Evolutionary conservation across 2,113 vertebrate species (phyloP), one percentile per base, ranked within the genome.

Genomic region (Piaya cayana): DNA sequence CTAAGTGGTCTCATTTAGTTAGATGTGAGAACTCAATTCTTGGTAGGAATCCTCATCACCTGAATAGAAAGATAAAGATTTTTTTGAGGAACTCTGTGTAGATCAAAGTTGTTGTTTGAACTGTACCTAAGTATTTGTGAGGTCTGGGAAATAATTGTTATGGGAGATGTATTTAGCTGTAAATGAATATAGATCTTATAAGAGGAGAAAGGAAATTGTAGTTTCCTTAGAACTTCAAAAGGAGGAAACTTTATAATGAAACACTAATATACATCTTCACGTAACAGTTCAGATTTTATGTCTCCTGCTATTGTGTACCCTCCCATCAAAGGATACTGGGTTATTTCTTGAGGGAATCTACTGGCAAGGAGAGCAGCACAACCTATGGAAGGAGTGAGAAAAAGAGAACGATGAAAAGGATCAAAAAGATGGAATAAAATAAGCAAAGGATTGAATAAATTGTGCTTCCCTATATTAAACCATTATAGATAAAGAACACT

Each of bases 191-290:
- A 16, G 74, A 78, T 82, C 49, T 93, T 87, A 17, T 30, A 77
- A n/a, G 63, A 93, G 64, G 47, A 88, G 90, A 93, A 94, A 96
- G 93, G 93, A 96, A 96, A 93, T 60, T 39, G 90, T 86, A 71
- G 49, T 77, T 95, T 96, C 85, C 90, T 92, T 92, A 83, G 65
- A 88, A 94, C 85, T 94, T 96, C 90, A 97, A 96, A 95, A 71
- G 47, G 30, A 90, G 92, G 85, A 92, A 95, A 86, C 37, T 80
- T 83, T 60, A 78, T 92, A 86, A 92, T 63, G 76, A 80, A 95
- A 95, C 86, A 8, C 59, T 70, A 91, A 93, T 63, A 96, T 36
- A 52, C 39, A 81, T 76, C 63, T 83, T 86, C 32, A 74, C 3
- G 15, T 50, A 92, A 62, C 18, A 52, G 30, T 94, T 71, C 47